A percentile compares a stretch with the other conserved stretches of the same genome.
Conservation (phyloP, 2,888 invertebrate species). For the Polia nebulosa region DNA sequence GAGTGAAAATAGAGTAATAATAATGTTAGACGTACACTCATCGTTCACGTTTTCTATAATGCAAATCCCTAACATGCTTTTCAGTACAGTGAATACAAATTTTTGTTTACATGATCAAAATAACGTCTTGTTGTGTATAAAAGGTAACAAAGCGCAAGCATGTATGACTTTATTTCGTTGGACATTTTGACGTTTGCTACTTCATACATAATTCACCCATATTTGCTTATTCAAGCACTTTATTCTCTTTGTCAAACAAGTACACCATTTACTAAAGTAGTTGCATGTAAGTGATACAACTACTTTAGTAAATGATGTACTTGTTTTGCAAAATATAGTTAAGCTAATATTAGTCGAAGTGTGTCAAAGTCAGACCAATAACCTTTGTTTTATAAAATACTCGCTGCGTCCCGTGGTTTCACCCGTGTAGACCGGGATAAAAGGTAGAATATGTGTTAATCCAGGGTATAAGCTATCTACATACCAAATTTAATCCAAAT, state of each 20-base stretch:
- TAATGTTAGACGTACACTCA: conserved; percentile 18
- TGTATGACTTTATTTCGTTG: conserved; percentile 21
- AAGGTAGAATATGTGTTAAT: too few relatives aligned
- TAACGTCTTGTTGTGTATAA: conserved; percentile 20
- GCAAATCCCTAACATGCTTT: conserved; percentile 8
- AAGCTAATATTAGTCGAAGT: conserved; percentile 31
- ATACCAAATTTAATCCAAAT: too few relatives aligned
- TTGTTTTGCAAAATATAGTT: conserved; percentile 50
- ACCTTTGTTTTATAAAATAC: conserved; percentile 10
- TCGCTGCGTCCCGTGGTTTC: neutral
- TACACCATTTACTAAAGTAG: conserved; percentile 57
- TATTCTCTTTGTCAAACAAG: conserved; percentile 54
- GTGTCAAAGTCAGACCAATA: conserved; percentile 23
- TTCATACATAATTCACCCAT: conserved; percentile 59
- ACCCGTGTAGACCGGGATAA: neutral
- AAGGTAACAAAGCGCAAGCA: conserved; percentile 23
- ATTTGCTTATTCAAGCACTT: conserved; percentile 49
- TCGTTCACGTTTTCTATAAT: conserved; percentile 15
- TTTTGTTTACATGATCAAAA: conserved; percentile 23
- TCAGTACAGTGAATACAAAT: conserved; percentile 22
- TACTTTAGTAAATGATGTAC: too few relatives aligned
- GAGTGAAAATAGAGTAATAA: conserved; percentile 50
- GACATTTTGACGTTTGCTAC: conserved; percentile 40
- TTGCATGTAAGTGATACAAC: conserved; percentile 48
- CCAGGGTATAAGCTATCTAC: too few relatives aligned